Percentiles rank a stretch among this genome's conserved stretches.
These are phyloP conservation scores for Diplosoma virens DNA, from an alignment of 23 tunicate species.

Conservation along the genomic window DNA sequence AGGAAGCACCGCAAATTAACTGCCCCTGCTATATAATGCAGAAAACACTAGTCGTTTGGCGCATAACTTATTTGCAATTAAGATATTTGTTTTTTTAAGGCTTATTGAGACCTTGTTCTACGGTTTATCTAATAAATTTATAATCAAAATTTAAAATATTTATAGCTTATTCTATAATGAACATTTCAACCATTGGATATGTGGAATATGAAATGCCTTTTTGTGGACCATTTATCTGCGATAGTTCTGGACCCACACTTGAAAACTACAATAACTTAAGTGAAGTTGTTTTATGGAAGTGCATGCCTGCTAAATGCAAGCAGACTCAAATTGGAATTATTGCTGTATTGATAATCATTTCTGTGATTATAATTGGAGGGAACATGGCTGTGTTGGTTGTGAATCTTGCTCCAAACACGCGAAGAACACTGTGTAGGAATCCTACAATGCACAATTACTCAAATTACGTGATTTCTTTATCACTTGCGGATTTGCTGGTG, in stretches of 20 bases:
- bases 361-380: constrained; percentile 48
- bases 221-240: constrained; percentile 62
- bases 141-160: too few relatives aligned
- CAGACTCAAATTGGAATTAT: constrained; percentile 21
- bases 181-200: too few relatives aligned
- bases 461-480: constrained; percentile 73
- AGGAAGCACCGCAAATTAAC: too few relatives aligned
- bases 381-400: constrained; percentile 51
- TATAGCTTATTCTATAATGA: too few relatives aligned
- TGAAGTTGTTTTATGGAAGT: constrained; percentile 45
- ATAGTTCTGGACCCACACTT: not conserved
- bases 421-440: constrained; percentile 61
- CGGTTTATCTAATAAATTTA: too few relatives aligned
- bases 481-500: constrained; percentile 68
- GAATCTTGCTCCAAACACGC: constrained; percentile 46
- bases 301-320: constrained; percentile 57
- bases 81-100: too few relatives aligned
- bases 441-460: constrained; percentile 91
- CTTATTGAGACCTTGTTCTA: too few relatives aligned
- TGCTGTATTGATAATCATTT: constrained; percentile 26
- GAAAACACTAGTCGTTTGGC: too few relatives aligned
- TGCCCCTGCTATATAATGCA: too few relatives aligned
- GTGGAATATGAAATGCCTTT: constrained; percentile 66
- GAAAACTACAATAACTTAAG: not conserved
- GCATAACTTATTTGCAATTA: too few relatives aligned